Conservation (phyloP, 2,797 vertebrate genomes). For the Lophotriccus pileatus region DNA sequence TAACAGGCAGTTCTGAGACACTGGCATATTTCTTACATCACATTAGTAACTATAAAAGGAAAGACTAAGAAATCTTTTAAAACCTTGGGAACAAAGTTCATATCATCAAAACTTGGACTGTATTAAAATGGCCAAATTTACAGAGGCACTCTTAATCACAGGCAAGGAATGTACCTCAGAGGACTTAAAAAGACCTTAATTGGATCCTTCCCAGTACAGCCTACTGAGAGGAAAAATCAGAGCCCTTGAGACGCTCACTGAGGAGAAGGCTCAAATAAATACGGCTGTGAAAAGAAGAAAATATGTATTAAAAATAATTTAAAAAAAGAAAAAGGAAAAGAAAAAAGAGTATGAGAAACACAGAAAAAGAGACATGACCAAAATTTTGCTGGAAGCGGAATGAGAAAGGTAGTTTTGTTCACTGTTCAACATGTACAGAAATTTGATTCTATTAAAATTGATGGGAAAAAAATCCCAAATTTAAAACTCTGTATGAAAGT, state of each 20-base stretch:
- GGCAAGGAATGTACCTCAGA: background rate
- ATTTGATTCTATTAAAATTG: background rate
- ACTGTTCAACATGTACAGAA: background rate
- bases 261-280: background rate
- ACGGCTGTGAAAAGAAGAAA: background rate
- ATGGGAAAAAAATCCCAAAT: background rate
- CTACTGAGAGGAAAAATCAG: background rate
- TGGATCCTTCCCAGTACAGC: background rate
- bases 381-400: background rate
- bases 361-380: background rate
- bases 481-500: background rate
- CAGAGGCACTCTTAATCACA: conserved; percentile 17
- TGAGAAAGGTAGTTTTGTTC: background rate
- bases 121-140: conserved; percentile 17
- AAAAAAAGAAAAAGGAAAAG: background rate
- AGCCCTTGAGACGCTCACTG: background rate
- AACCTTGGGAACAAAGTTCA: background rate
- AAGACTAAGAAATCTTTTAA: conserved; percentile 3
- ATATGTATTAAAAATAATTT: background rate
- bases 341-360: background rate
- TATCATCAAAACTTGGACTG: background rate
- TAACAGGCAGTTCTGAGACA: background rate
- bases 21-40: background rate
- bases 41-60: background rate
- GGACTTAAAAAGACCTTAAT: background rate